Percentiles rank a stretch among this genome's conserved stretches.
Evolutionary conservation across 1,140 invertebrate genomes (phyloP).

Genomic region (Drosophila trapezifrons): DNA sequence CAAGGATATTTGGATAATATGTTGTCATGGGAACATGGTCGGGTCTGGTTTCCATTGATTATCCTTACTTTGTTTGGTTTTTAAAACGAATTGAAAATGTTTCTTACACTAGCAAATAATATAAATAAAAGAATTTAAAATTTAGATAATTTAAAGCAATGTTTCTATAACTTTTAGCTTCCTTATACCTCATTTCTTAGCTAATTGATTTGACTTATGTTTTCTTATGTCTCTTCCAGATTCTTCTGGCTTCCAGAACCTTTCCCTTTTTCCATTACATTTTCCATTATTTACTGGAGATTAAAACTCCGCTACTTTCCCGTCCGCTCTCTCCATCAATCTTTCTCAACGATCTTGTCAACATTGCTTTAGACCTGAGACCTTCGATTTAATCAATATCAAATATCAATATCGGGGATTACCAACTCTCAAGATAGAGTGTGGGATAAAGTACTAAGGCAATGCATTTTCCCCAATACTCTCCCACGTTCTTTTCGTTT

Average conservation of each 20-base stretch:
- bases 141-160: no score
- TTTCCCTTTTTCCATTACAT: no score
- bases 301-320: background rate
- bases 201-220: no score
- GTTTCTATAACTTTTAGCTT: no score
- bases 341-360: slow-evolving; percentile 37
- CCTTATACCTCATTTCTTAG: no score
- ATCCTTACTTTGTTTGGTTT: background rate
- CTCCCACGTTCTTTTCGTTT: slow-evolving; percentile 25
- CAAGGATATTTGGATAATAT: background rate
- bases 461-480: slow-evolving; percentile 18
- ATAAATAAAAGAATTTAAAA: no score
- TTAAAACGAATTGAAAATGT: background rate
- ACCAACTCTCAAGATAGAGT: no score
- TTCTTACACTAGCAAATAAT: no score
- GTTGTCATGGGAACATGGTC: background rate
- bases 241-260: background rate
- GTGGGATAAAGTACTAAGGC: no score
- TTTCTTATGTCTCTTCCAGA: no score
- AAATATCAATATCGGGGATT: slow-evolving; percentile 21
- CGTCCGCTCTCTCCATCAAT: slow-evolving; percentile 8
- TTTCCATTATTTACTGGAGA: background rate
- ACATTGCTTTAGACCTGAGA: background rate
- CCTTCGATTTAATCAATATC: slow-evolving; percentile 29
- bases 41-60: background rate